These are phyloP conservation scores for Spisula subtruncata DNA, from an alignment of 2,888 invertebrate species.

Conservation along the genomic window DNA sequence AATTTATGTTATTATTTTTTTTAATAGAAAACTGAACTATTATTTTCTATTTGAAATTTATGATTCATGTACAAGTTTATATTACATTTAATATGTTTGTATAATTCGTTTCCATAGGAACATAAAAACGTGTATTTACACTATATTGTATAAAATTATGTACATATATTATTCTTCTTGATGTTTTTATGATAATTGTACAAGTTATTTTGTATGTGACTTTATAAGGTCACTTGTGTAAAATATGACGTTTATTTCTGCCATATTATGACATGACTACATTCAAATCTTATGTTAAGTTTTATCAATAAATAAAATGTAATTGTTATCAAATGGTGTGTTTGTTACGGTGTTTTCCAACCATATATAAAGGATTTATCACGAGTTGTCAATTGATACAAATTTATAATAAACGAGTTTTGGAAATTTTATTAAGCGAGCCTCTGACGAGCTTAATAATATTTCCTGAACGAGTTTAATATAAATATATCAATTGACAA, in stretches of 20 bases:
- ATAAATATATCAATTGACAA: too few species aligned
- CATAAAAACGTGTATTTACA: background rate
- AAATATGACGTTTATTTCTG: conserved; percentile 32
- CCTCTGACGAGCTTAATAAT: too few species aligned
- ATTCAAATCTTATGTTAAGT: conserved; percentile 38
- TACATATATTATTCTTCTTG: background rate
- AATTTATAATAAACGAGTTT: too few species aligned
- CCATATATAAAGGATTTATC: background rate
- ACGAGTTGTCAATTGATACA: too few species aligned
- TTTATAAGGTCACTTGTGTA: background rate
- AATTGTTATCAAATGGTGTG: background rate
- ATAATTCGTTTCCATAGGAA: conserved; percentile 5
- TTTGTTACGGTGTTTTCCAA: background rate
- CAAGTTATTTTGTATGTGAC: background rate
- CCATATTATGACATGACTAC: conserved; percentile 20
- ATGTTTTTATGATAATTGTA: background rate
- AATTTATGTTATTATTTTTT: background rate
- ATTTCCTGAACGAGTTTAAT: too few species aligned
- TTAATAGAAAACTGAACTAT: background rate
- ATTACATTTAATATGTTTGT: background rate
- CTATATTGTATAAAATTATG: background rate
- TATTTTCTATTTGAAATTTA: background rate
- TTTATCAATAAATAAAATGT: conserved; percentile 43
- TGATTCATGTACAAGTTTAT: background rate
- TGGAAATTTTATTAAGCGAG: too few species aligned